Evolutionary conservation across 2,888 invertebrate genomes (phyloP), one percentile per base, ranked within the genome.

Genomic region (Lamproptera curius): DNA sequence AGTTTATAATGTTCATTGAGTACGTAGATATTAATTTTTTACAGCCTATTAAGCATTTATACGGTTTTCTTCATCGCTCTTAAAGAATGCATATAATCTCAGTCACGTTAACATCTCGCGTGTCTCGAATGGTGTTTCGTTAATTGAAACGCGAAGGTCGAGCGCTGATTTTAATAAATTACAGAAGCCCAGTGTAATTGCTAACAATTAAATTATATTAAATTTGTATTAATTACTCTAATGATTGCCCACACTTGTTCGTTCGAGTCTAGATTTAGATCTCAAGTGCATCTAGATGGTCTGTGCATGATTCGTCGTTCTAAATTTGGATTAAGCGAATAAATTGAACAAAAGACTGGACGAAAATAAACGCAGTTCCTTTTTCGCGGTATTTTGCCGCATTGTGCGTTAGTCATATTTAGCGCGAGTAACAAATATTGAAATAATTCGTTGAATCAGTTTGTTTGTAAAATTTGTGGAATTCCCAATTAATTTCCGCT

Each of bases 151-250:
- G 13, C 17, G 41, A 42, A 38, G 38, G 38, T 9, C 33, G 16
- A 1, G 5, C n/a, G n/a, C 2, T 14, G 31, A 38, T 42, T 42
- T 13, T 10, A 33, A 33, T 33, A n/a, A 37, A 47, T 42, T 47
- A 17, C 31, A 31, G 16, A 36, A 40, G 15, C 39, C 5, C 31
- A 13, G n/a, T 2, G 16, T 42, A 33, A 47, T 42, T 36, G 46
- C 17, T 6, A 28, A 26, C n/a, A n/a, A n/a, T n/a, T n/a, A n/a
- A n/a, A n/a, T n/a, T n/a, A n/a, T n/a, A n/a, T n/a, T 16, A 42
- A 28, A 37, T 33, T 42, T 38, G 33, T 20, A 15, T 47, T 47
- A 47, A 47, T 42, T 47, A 33, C 37, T 10, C 14, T 41, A 41
- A 41, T 41, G 28, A 36, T 20, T 8, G n/a, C 15, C 17, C 31